phyloP scores from a whole-genome alignment of 2,797 vertebrate genomes.

The Odontamblyopus lacepedii region DNA sequence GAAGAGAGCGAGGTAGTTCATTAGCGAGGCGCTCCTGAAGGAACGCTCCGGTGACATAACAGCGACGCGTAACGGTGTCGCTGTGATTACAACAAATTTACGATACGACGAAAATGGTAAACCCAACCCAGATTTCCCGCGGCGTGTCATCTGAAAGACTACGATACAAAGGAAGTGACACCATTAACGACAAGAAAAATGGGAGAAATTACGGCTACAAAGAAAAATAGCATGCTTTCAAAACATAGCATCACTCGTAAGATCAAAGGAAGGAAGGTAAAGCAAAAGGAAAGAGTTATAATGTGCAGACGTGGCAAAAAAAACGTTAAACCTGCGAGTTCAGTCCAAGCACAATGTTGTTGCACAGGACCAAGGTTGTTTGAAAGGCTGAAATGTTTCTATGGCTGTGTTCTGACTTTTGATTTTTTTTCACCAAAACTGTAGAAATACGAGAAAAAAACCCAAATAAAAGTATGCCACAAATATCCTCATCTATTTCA shows the following conservation, averaged over 20 bases:
- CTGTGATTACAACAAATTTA: slow-evolving; percentile 55
- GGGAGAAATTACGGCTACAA: not conserved
- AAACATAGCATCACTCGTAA: not conserved
- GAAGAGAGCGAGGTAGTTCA: slow-evolving; percentile 43
- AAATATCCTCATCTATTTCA: too few species aligned
- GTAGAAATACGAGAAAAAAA: too few species aligned
- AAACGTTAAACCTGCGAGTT: too few species aligned
- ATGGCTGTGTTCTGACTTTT: too few species aligned
- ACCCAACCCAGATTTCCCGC: slow-evolving; percentile 44
- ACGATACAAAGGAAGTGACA: slow-evolving; percentile 26
- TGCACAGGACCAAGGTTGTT: too few species aligned
- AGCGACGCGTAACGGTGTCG: slow-evolving; percentile 51
- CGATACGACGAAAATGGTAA: slow-evolving; percentile 55
- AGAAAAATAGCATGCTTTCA: not conserved
- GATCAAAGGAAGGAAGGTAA: not conserved
- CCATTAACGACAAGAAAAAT: slow-evolving; percentile 14
- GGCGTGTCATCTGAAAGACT: slow-evolving; percentile 32
- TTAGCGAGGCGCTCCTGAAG: slow-evolving; percentile 51
- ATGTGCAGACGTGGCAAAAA: too few species aligned
- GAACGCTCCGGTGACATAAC: slow-evolving; percentile 57
- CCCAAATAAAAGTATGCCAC: too few species aligned
- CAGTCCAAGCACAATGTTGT: too few species aligned
- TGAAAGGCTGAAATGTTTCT: too few species aligned
- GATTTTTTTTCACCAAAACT: too few species aligned
- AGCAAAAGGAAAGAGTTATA: too few species aligned